Evolutionary conservation across 92 coral and sea anemone genomes (phyloP), one percentile per base, ranked within the genome.

Genomic region (Parazoanthus atlanticus): DNA sequence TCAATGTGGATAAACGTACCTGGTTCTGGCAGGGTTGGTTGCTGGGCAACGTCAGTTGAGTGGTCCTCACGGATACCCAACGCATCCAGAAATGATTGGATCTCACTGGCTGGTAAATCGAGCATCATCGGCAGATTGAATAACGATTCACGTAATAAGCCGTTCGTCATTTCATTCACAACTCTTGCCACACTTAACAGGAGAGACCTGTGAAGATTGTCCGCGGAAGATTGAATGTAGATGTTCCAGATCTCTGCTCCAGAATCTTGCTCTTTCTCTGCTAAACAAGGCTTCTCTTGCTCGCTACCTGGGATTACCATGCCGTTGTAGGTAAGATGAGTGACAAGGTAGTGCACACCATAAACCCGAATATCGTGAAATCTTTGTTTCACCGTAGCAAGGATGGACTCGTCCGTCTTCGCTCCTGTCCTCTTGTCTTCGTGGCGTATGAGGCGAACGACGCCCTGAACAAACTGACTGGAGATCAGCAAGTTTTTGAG

Each of bases 381-480:
- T 23, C 72, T 75, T 19, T 76, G 81, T 70, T 71, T 69, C 31
- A 92, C 81, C 15, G 66, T 40, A 13, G 38, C 38, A 32, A 86
- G 58, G 8, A 88, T 80, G 46, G 21, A 30, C 2, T 88, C 92
- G 23, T 86, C 78, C 6, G 90, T 71, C 23, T 85, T 54, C 29
- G 54, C 46, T n/a, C 84, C 69, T 1, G 61, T 43, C 30, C 36
- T 29, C 17, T 76, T 76, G 47, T 90, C 88, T 41, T 80, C 91
- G 74, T 94, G 95, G 52, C 89, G 95, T 64, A 94, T 86, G 29
- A 94, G 85, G 11, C 97, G 93, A 47, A 89, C 75, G 54, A 94
- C 31, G 47, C 95, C 95, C 8, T 80, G 88, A 66, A 74, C 78
- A 73, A 94, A 94, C 64, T 93, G 86, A 30, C 46, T 31, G 16